Evolutionary conservation across 1,140 invertebrate species (phyloP), one percentile per base, ranked within the genome.

Genomic region (Augochlora pura): DNA sequence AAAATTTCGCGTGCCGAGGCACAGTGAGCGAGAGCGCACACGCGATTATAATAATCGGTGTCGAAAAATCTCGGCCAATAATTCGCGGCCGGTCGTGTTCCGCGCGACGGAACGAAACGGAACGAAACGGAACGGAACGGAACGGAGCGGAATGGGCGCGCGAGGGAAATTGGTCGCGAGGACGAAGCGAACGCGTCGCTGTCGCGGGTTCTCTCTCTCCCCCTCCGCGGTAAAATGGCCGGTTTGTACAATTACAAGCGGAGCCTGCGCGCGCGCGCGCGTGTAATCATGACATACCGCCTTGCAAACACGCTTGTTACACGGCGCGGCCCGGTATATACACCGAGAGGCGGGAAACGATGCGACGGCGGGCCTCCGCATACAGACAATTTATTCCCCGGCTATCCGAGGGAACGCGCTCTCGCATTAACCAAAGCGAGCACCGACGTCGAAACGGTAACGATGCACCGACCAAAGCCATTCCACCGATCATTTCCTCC

Each of bases 281-380:
- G 69, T 82, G 70, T 79, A 82, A 76, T 82, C 77, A 52, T 52
- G 76, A 73, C 59, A 46, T 73, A 65, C 81, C 38, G 21, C 27
- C 46, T 79, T 79, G 77, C 77, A 79, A 79, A 74, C 74, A 62
- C 52, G 76, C 70, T 38, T 66, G 80, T 84, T 79, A 71, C 80
- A 66, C 52, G 49, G 10, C 23, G 60, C 60, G 12, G n/a, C n/a
- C 42, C 5, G 32, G 23, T 32, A n/a, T n/a, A n/a, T n/a, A 27
- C 16, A 62, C 57, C 49, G 46, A 25, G 46, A 25, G 21, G 65
- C 38, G 42, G 27, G 75, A 63, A 74, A 66, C 62, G 62, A 71
- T 18, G 60, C 21, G 14, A 71, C 18, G 60, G n/a, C n/a, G 16
- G 14, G 16, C 27, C 9, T 57, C 67, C 32, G 27, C 49, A 69